A percentile compares a stretch with the other conserved stretches of the same genome.
Evolutionary conservation across 2,113 vertebrate species (phyloP).

Genomic region (Neogale vison): DNA sequence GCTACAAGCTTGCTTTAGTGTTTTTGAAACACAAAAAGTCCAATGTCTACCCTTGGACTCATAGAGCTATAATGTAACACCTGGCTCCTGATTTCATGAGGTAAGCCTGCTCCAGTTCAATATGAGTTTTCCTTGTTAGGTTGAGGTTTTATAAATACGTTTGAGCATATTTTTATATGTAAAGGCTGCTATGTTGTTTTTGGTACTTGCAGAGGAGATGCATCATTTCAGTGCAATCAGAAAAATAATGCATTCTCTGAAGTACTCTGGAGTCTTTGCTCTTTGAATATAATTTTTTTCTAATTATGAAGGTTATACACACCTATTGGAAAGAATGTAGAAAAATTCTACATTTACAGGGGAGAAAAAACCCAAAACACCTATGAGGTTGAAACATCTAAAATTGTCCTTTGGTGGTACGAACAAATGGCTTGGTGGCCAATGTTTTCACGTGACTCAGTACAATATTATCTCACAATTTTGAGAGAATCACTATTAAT

Average conservation of each 20-base stretch:
- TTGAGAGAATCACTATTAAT: background rate
- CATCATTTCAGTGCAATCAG: constrained; percentile 1
- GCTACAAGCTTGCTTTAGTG: constrained; percentile 32
- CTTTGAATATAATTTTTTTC: constrained; percentile 28
- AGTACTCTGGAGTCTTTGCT: constrained; percentile 8
- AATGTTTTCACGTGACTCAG: background rate
- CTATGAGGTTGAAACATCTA: background rate
- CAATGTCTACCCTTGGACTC: background rate
- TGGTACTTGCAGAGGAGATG: background rate
- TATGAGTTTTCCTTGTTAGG: background rate
- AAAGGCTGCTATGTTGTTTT: background rate
- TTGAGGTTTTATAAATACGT: background rate
- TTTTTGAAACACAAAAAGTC: background rate
- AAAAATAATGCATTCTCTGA: constrained; percentile 43
- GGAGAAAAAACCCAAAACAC: background rate
- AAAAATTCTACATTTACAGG: background rate
- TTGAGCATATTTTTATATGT: background rate
- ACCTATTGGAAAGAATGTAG: background rate
- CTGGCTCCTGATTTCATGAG: background rate
- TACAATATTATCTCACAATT: background rate
- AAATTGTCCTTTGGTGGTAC: background rate
- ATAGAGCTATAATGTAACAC: background rate
- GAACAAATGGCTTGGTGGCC: background rate
- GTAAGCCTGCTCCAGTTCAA: background rate
- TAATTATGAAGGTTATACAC: background rate